Evolutionary conservation across 2,888 invertebrate species (phyloP), one percentile per base, ranked within the genome.

Genomic region (Lacanobia oleracea): DNA sequence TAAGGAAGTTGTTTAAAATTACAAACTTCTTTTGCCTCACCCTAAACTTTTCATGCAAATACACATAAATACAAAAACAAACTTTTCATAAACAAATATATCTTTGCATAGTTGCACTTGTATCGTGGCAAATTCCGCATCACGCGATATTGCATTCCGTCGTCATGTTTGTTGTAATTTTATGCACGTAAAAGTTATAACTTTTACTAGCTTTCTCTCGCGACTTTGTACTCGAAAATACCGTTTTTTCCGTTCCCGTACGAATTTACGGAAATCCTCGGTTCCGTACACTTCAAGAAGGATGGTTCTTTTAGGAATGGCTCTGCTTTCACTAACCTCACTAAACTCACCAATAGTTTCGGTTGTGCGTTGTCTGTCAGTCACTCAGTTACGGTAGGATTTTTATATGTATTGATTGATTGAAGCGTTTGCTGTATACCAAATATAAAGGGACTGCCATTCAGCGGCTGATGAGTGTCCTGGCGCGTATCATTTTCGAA

Each of bases 61-160:
- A 56, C 9, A 43, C n/a, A n/a, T 61, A 43, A 54, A 50, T 43
- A 27, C 50, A 27, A 63, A 59, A 53, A 43, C 18, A 64, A 64
- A 64, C 54, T 76, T 54, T 53, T 16, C 9, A 43, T 59, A 62
- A 21, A 45, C n/a, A 67, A 37, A 69, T 23, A 68, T 12, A 57
- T 37, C 27, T 60, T 68, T 10, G 9, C 16, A 37, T 27, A 48
- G 67, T 68, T 59, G 62, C 62, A 80, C 51, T 62, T 65, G 27
- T 64, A 51, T 48, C 54, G 57, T 10, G 18, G 50, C 16, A 56
- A 70, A 67, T 62, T 57, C n/a, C 40, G n/a, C 45, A 51, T 54
- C 79, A 81, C 75, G 79, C 75, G 72, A 78, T 72, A 68, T 68
- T 72, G 72, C 72, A 79, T 72, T 67, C 53, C 65, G 18, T 53